These are phyloP conservation scores for Gallinago undulata DNA, from an alignment of 2,113 vertebrate genomes.

Conservation along the genomic window DNA sequence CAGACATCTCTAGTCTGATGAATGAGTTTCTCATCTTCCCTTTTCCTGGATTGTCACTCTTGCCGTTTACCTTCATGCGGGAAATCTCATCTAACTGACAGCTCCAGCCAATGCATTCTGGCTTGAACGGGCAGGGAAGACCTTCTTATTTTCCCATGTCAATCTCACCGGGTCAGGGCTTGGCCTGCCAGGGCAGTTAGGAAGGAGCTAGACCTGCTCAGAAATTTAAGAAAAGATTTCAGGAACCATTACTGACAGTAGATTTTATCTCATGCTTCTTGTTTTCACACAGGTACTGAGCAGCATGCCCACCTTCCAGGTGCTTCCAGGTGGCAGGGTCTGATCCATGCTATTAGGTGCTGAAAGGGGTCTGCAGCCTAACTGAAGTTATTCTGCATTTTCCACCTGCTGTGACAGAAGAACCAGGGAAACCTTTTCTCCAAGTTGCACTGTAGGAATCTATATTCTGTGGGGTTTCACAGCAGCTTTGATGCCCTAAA, in stretches of 20 bases:
- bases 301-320: background rate
- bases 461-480: background rate
- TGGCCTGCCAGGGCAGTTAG: background rate
- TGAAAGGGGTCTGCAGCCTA: background rate
- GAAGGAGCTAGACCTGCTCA: background rate
- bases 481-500: background rate
- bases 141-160: background rate
- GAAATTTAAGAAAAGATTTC: background rate
- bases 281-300: background rate
- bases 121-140: background rate
- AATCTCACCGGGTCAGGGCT: background rate
- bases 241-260: background rate
- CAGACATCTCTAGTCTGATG: rapidly evolving
- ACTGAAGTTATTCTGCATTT: background rate
- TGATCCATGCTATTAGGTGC: background rate
- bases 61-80: background rate
- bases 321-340: background rate
- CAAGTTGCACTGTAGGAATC: background rate
- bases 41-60: background rate
- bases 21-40: background rate
- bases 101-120: background rate
- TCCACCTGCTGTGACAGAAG: background rate
- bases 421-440: background rate
- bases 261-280: background rate
- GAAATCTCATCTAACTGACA: background rate